Percentiles rank a stretch among this genome's conserved stretches.
phyloP scores from a whole-genome alignment of 2,888 invertebrate genomes.

The Dryadula phaetusa region DNA sequence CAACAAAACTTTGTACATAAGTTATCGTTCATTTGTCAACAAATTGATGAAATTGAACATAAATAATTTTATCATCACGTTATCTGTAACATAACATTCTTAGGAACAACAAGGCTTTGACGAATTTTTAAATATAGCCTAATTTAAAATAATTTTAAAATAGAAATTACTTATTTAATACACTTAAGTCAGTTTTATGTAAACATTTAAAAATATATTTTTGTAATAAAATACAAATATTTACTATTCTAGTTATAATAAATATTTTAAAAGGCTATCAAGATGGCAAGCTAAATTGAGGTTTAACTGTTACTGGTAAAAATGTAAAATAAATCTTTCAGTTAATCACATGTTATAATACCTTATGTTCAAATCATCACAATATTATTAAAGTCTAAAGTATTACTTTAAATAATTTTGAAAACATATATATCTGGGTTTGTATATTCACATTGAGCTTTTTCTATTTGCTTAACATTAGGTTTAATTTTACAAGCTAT shows the following conservation, averaged over 20 bases:
- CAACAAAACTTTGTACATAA: conserved; percentile 68
- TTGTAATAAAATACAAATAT: not conserved
- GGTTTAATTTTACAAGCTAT: not conserved
- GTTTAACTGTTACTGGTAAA: not conserved
- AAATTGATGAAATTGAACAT: conserved; percentile 37
- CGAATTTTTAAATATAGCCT: conserved; percentile 51
- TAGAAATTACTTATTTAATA: not conserved
- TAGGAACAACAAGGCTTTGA: conserved; percentile 70
- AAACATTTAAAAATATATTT: not conserved
- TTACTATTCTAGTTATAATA: not conserved
- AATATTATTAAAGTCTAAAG: not conserved
- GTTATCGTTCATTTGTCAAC: conserved; percentile 55
- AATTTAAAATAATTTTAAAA: not conserved
- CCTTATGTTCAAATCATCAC: conserved; percentile 1
- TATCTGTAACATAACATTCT: conserved; percentile 66
- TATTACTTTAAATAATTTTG: not conserved
- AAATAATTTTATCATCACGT: conserved; percentile 43
- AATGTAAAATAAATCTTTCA: not conserved
- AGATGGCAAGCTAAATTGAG: conserved; percentile 15
- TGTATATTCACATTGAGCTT: not conserved
- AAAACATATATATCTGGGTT: not conserved
- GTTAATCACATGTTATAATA: not conserved
- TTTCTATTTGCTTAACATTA: conserved; percentile 2
- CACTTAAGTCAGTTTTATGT: not conserved
- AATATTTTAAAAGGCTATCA: too few species aligned